phyloP scores from a whole-genome alignment of 2,797 vertebrate genomes.

The Eulemur rubriventer region DNA sequence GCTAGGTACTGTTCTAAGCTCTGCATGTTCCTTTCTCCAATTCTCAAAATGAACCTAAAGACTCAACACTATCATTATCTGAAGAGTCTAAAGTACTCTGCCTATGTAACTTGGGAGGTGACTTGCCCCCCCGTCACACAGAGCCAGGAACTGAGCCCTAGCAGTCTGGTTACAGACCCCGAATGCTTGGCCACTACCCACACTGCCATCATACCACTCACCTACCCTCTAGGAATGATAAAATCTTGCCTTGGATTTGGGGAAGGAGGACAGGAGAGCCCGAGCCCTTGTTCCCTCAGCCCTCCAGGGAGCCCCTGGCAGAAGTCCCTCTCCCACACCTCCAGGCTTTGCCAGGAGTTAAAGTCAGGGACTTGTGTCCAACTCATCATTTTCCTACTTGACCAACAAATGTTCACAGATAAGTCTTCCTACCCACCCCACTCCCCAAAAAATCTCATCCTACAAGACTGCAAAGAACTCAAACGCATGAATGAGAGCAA shows the following conservation, averaged over 20 bases:
- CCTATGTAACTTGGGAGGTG: not conserved
- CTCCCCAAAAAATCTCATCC: not conserved
- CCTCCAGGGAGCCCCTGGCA: not conserved
- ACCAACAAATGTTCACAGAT: not conserved
- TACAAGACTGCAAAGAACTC: not conserved
- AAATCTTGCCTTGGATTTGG: not conserved
- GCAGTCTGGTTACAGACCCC: not conserved
- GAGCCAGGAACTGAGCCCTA: not conserved
- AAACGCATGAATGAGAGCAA: too few relatives aligned
- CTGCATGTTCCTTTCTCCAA: rapidly evolving
- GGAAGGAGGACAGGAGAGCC: not conserved
- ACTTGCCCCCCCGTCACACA: not conserved
- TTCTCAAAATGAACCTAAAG: not conserved
- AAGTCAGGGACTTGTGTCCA: not conserved
- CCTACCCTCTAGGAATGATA: not conserved
- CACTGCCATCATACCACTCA: rapidly evolving
- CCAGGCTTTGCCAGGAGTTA: not conserved
- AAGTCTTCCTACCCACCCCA: not conserved
- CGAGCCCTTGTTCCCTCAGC: not conserved
- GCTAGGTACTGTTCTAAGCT: not conserved
- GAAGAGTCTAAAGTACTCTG: not conserved
- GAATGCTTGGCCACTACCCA: not conserved
- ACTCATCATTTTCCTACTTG: not conserved
- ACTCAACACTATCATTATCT: not conserved
- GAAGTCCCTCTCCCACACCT: not conserved